A percentile compares a stretch with the other conserved stretches of the same genome.
These are phyloP conservation scores for Melanotus villosus DNA, from an alignment of 2,888 invertebrate genomes.

Conservation along the genomic window DNA sequence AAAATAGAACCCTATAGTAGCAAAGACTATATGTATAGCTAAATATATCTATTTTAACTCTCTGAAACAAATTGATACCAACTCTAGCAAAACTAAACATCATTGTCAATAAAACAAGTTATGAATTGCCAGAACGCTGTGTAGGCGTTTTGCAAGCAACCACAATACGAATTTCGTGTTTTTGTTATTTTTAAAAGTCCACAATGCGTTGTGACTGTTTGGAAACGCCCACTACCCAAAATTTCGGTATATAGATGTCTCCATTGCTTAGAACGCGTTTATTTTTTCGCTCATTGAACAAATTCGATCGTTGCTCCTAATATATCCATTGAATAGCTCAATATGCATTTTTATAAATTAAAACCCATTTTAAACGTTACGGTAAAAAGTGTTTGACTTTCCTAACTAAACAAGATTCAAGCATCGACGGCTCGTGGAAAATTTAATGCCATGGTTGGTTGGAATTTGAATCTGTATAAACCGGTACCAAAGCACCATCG, in stretches of 20 bases:
- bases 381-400: no score
- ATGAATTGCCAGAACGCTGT: background rate
- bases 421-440: no score
- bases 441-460: no score
- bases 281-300: background rate
- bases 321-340: background rate
- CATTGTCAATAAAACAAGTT: no score
- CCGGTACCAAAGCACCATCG: no score
- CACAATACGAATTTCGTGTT: conserved; percentile 8
- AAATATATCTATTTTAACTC: no score
- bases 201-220: background rate
- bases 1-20: no score
- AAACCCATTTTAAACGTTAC: background rate
- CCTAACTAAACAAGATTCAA: no score
- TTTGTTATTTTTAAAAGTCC: background rate
- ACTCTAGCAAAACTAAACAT: no score
- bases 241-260: background rate
- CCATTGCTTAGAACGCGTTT: background rate
- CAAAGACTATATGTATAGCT: no score
- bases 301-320: background rate
- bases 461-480: no score
- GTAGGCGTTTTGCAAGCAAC: background rate
- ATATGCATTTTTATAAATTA: background rate
- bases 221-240: background rate
- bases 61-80: no score